Percentiles rank a stretch among this genome's conserved stretches.
Evolutionary conservation across 2,113 vertebrate species (phyloP).

Genomic region (Labrus mixtus): DNA sequence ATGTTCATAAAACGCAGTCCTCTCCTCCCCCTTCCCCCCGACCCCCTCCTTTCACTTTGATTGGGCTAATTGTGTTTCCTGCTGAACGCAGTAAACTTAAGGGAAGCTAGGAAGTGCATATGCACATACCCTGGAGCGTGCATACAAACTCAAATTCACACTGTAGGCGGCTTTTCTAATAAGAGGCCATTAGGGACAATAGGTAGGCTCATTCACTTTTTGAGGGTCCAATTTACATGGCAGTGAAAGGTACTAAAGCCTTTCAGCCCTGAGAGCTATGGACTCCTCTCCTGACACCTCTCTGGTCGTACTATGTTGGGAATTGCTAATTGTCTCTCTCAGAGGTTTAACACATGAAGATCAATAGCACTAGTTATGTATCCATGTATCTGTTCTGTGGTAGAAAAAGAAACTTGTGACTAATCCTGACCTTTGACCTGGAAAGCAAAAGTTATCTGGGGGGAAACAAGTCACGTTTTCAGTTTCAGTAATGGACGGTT

Average conservation of each 20-base stretch:
- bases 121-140: constrained; percentile 63
- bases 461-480: not conserved
- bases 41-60: constrained; percentile 77
- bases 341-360: constrained; percentile 7
- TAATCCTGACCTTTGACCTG: constrained; percentile 16
- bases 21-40: constrained; percentile 14
- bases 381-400: not conserved
- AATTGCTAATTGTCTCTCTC: constrained; percentile 32
- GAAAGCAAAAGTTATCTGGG: not conserved
- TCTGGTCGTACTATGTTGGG: constrained; percentile 41
- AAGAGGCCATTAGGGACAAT: constrained; percentile 80
- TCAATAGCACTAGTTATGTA: constrained; percentile 13
- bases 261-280: constrained; percentile 52
- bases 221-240: constrained; percentile 76
- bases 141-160: constrained; percentile 73
- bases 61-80: constrained; percentile 83
- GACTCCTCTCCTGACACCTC: constrained; percentile 54
- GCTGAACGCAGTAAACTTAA: constrained; percentile 79
- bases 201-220: constrained; percentile 81
- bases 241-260: constrained; percentile 73
- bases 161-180: constrained; percentile 69
- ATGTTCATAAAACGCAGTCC: constrained; percentile 75
- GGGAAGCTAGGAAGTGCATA: constrained; percentile 66
- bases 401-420: not conserved
- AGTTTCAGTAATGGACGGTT: constrained; percentile 22